Base-by-base conservation (phyloP, 2,888 invertebrate species). In the Ormyrus nitidulus region DNA sequence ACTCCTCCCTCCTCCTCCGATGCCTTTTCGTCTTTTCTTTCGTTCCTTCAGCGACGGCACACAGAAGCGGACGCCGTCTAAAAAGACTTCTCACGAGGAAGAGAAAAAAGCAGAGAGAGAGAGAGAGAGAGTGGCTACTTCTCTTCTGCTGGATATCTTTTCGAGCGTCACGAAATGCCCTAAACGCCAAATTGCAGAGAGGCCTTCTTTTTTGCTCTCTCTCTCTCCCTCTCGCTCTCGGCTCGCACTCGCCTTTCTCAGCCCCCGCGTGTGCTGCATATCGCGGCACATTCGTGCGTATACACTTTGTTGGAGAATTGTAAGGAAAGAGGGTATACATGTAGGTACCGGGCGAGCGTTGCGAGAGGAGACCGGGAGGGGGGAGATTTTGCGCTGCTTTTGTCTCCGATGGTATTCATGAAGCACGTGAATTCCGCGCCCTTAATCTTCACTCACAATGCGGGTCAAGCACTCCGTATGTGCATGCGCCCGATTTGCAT, bases 401-500 rank as follows among this genome's bases (percentile, higher is more conserved):
- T 71, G 77, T 77, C 69, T 71, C 58, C 64, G 48, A 13, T 13
- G 62, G 77, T 77, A 77, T 77, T 77, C 77, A 71, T 19, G 70
- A 56, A 51, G 51, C 65, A 71, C 71, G 71, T 77, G 71, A 71
- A 77, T 77, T 77, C 71, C 71, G 56, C 58, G 69, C 69, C 62
- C 69, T 70, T 77, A 70, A 77, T 70, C 64, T 70, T 64, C 64
- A 34, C 76, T 77, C 56, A 46, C 62, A 69, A 76, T 69, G 59
- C 61, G 58, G 7, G 9, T 44, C 34, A 56, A n/a, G 46, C 34
- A 13, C 49, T 54, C 53, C 44, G 19, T 66, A 51, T 54, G 11
- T 54, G 48, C 34, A 68, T 58, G 65, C 56, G n/a, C 59, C 11
- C 6, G 2, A 19, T 46, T 11, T 56, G 6, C 2, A 2, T 6